A percentile compares a stretch with the other conserved stretches of the same genome.
Conservation (phyloP, 2,797 vertebrate species). For the Rhinichthys osculus region DNA sequence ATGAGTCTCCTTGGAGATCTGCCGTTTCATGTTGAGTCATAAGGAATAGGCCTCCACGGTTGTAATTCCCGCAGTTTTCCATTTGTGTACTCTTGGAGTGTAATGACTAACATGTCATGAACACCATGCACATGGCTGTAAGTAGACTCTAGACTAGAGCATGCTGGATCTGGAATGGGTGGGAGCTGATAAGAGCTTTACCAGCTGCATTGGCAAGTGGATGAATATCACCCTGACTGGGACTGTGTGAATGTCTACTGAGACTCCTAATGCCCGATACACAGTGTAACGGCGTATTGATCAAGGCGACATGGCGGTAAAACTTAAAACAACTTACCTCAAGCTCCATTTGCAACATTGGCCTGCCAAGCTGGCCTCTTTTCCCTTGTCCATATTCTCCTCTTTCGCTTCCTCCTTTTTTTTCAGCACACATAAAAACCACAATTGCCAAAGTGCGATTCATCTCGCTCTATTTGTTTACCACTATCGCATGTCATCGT, state of each 20-base stretch:
- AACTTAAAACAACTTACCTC: too few relatives aligned
- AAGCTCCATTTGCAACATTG: not conserved
- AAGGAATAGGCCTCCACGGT: not conserved
- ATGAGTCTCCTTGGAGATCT: conserved; percentile 35
- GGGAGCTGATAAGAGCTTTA: not conserved
- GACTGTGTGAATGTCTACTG: too few relatives aligned
- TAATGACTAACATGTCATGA: conserved; percentile 10
- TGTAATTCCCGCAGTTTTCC: not conserved
- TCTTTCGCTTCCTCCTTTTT: not conserved
- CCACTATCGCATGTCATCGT: not conserved
- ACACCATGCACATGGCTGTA: not conserved
- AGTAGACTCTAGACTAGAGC: not conserved
- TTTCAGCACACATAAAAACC: not conserved
- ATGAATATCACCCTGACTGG: not conserved
- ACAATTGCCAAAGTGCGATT: not conserved
- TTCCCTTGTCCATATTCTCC: not conserved
- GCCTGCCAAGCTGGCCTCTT: not conserved
- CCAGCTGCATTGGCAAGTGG: not conserved
- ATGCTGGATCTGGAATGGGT: not conserved
- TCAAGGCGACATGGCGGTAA: not conserved
- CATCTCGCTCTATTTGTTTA: not conserved
- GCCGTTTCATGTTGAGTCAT: conserved; percentile 34
- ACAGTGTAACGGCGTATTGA: not conserved
- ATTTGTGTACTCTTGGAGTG: not conserved
- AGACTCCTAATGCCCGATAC: not conserved